Percentiles rank a stretch among this genome's conserved stretches.
These are phyloP conservation scores for Crocuta crocuta DNA, from an alignment of 2,113 vertebrate genomes.

Conservation along the genomic window DNA sequence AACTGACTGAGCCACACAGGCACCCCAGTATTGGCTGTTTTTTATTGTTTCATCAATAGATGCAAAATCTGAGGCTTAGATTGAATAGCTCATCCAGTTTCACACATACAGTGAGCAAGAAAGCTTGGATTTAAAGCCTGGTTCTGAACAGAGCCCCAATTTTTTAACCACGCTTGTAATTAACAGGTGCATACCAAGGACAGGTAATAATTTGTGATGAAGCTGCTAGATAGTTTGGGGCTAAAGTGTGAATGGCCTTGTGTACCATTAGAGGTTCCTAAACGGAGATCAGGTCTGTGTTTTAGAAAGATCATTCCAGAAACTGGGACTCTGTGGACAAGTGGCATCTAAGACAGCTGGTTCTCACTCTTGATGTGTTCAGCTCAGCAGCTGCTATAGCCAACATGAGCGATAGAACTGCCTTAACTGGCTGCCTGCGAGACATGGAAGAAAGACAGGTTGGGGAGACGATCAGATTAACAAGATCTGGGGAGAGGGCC, in stretches of 20 bases:
- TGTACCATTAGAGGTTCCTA: not conserved
- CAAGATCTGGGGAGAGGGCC: not conserved
- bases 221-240: slow-evolving; percentile 11
- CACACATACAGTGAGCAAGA: not conserved
- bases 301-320: slow-evolving; percentile 39
- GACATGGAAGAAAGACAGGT: not conserved
- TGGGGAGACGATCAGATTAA: not conserved
- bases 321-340: not conserved
- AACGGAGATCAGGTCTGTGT: not conserved
- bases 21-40: not conserved
- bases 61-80: not conserved
- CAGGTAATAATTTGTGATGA: slow-evolving; percentile 37
- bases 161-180: slow-evolving; percentile 21
- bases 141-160: slow-evolving; percentile 20
- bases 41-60: slow-evolving; percentile 2
- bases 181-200: not conserved
- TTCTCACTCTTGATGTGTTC: not conserved
- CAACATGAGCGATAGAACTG: not conserved
- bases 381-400: not conserved
- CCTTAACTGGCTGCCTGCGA: not conserved
- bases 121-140: not conserved
- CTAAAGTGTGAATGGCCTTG: not conserved
- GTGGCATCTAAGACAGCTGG: not conserved
- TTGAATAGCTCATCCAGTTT: not conserved
- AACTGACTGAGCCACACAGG: too few species aligned